Conservation (phyloP, 2,888 invertebrate species). For the Cosmia pyralina region DNA sequence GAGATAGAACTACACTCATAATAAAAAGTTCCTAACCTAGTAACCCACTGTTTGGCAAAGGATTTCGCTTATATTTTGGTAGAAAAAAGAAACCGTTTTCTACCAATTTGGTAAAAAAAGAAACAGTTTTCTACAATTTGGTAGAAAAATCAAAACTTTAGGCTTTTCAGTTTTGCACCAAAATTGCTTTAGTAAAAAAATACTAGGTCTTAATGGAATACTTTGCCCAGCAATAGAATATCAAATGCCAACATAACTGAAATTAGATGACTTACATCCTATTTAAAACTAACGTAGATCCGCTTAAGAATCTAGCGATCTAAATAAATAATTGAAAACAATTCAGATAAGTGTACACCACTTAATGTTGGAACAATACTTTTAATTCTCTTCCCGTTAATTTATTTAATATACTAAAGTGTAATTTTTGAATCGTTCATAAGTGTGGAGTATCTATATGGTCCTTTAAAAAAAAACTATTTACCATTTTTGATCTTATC, state of each 20-base stretch:
- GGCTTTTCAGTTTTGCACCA: background rate
- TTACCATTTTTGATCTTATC: too few species aligned
- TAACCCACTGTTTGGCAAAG: constrained; percentile 17
- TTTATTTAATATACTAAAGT: constrained; percentile 22
- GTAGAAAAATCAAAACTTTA: background rate
- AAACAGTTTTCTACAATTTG: background rate
- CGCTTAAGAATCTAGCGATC: constrained; percentile 49
- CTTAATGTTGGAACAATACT: constrained; percentile 41
- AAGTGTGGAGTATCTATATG: background rate
- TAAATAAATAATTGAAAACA: constrained; percentile 58
- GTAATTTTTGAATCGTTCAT: constrained; percentile 27
- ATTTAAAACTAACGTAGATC: constrained; percentile 48
- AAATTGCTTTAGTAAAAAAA: background rate
- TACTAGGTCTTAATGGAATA: background rate
- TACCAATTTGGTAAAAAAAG: constrained; percentile 8
- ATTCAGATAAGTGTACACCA: constrained; percentile 33
- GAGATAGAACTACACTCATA: constrained; percentile 18
- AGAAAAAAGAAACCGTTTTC: background rate
- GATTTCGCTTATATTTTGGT: background rate
- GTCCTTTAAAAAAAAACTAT: too few species aligned
- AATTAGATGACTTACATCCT: constrained; percentile 43
- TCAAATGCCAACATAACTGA: constrained; percentile 42
- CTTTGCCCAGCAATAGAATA: constrained; percentile 15
- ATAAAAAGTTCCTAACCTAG: constrained; percentile 20
- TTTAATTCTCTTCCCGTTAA: constrained; percentile 18